Evolutionary conservation across 2,888 invertebrate genomes (phyloP).

Genomic region (Pseudoips prasinana): DNA sequence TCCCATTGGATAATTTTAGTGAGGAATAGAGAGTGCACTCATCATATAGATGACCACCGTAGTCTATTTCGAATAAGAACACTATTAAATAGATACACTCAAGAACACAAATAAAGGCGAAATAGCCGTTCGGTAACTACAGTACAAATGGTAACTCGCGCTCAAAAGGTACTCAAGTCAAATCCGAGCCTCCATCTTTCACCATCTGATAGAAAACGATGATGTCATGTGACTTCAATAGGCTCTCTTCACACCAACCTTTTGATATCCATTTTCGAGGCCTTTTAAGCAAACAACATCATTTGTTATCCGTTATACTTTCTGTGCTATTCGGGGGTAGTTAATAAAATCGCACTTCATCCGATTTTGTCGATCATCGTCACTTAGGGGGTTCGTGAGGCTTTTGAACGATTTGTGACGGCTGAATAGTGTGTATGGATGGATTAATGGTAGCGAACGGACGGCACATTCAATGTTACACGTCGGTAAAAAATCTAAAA

Average conservation of each 20-base stretch:
- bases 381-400: slow-evolving; percentile 66
- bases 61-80: too few species aligned
- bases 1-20: too few species aligned
- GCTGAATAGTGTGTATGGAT: background rate
- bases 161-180: slow-evolving; percentile 25
- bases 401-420: slow-evolving; percentile 8
- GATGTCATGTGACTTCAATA: slow-evolving; percentile 63
- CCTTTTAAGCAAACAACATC: slow-evolving; percentile 73
- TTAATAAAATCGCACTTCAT: slow-evolving; percentile 81
- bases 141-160: too few species aligned
- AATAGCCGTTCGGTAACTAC: too few species aligned
- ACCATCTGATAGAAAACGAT: slow-evolving; percentile 39
- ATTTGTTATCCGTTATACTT: slow-evolving; percentile 79
- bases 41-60: too few species aligned
- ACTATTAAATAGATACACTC: background rate
- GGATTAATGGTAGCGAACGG: background rate
- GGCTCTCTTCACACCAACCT: slow-evolving; percentile 45
- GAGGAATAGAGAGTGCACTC: too few species aligned
- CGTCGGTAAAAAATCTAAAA: too few species aligned
- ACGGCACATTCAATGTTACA: too few species aligned
- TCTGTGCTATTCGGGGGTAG: slow-evolving; percentile 63
- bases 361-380: slow-evolving; percentile 81
- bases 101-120: slow-evolving; percentile 12
- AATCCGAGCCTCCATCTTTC: slow-evolving; percentile 33
- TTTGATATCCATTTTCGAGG: slow-evolving; percentile 49